Base-by-base conservation (phyloP, 2,113 vertebrate species). In the Eulemur macaco region DNA sequence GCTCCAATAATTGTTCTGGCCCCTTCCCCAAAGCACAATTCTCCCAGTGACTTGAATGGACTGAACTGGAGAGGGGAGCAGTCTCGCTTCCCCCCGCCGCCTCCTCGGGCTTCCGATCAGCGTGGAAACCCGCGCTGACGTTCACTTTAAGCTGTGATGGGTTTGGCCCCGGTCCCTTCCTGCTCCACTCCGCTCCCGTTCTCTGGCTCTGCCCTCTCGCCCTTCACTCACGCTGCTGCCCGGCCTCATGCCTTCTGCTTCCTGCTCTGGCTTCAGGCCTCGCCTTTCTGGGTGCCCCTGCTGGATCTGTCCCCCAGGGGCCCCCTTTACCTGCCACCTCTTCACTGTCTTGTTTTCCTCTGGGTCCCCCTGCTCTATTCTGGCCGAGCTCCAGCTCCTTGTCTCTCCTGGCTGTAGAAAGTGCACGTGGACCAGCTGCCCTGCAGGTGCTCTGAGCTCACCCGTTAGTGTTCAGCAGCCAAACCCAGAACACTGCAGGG, bases 1-100 rank as follows among this genome's bases (percentile, higher is more conserved):
- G 76, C 87, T 95, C 71, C 39, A 21, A 1, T 42, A 27, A 54
- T 80, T 58, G 66, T 78, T 34, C 92, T 50, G 84, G 94, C 92
- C 96, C 90, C 88, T 94, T 96, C 94, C 94, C 93, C 94, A 83
- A 71, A 85, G 84, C 94, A 66, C 56, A 52, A 10, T 34, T 78
- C 54, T 87, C 50, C 64, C 6, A 27, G 29, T 10, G 63, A n/a
- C 52, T 54, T 50, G 71, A 34, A 8, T 92, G 56, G 69, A 34
- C 23, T 6, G 34, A 56, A 3, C 11, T 23, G 63, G 50, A 47
- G 37, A 29, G 18, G 37, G 60, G 23, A 15, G 31, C 34, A 23
- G 31, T 7, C 63, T 27, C 0, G 14, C 34, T 31, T 0, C 0
- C 0, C 52, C 69, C 42, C 27, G 63, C 52, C 21, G 31, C 66